Conservation (phyloP, 2,888 invertebrate genomes). For the Cephus pulcher region DNA sequence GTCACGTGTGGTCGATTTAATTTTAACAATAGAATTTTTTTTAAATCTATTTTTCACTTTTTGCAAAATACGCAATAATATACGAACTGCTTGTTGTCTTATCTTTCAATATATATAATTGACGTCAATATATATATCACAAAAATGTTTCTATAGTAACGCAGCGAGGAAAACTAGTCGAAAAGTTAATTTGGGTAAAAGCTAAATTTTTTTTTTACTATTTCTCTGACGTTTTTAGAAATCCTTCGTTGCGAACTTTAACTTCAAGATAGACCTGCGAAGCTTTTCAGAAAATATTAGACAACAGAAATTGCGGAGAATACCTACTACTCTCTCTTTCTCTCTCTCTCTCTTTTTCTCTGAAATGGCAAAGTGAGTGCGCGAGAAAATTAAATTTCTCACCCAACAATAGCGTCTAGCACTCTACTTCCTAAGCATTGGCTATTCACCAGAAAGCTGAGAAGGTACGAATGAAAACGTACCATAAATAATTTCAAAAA, state of each 20-base stretch:
- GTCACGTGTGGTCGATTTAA: too few relatives aligned
- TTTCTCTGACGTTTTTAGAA: not conserved
- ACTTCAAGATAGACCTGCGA: not conserved
- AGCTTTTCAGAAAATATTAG: not conserved
- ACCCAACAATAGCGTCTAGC: not conserved
- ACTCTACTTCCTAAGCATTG: not conserved
- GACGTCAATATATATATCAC: not conserved
- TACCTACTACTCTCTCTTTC: not conserved
- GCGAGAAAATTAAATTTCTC: not conserved
- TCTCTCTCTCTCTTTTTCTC: not conserved
- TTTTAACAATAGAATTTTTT: too few relatives aligned
- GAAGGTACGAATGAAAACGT: not conserved
- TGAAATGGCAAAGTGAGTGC: not conserved
- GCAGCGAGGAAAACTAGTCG: not conserved
- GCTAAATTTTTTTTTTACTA: not conserved
- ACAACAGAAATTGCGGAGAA: not conserved
- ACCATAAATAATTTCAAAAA: not conserved
- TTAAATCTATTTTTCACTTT: too few relatives aligned
- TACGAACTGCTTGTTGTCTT: not conserved
- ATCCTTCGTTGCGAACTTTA: not conserved
- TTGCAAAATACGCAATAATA: too few relatives aligned
- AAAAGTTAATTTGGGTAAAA: not conserved
- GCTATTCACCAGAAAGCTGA: not conserved
- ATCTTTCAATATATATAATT: too few relatives aligned
- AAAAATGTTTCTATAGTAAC: not conserved